phyloP scores from a whole-genome alignment of 2,888 invertebrate genomes.

The Apamea crenata region DNA sequence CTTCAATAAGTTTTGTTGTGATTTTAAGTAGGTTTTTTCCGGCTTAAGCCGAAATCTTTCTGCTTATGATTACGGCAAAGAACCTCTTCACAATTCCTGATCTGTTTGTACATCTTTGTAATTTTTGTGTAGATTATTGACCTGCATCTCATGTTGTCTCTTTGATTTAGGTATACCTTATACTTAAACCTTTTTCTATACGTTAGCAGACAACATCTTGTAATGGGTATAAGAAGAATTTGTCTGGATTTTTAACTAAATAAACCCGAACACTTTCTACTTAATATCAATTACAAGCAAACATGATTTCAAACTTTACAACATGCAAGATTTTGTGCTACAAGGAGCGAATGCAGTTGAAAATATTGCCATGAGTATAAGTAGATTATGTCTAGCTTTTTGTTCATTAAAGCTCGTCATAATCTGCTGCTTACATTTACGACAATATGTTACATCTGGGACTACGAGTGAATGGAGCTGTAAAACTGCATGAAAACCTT shows the following conservation, averaged over 20 bases:
- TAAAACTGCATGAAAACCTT: neutral
- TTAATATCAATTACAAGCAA: conserved; percentile 36
- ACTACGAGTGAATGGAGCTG: neutral
- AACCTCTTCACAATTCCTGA: neutral
- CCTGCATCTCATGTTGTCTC: neutral
- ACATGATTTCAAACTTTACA: neutral
- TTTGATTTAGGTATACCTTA: neutral
- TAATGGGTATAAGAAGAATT: conserved; percentile 55
- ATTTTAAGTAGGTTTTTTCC: conserved; percentile 57
- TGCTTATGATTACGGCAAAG: conserved; percentile 50
- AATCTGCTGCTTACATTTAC: conserved; percentile 56
- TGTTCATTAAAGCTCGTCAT: conserved; percentile 46
- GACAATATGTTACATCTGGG: conserved; percentile 11
- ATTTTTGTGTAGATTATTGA: neutral
- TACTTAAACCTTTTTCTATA: neutral
- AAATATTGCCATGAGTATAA: conserved; percentile 64
- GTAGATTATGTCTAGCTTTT: conserved; percentile 70
- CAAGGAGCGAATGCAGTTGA: neutral
- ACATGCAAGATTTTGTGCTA: neutral
- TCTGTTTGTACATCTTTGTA: neutral
- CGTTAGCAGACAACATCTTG: conserved; percentile 10
- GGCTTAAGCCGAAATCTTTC: conserved; percentile 56
- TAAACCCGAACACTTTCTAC: conserved; percentile 52
- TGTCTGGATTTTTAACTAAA: conserved; percentile 45
- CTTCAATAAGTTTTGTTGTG: conserved; percentile 13